Conservation (phyloP, 2,888 invertebrate genomes). For the Clusia tigrina region DNA sequence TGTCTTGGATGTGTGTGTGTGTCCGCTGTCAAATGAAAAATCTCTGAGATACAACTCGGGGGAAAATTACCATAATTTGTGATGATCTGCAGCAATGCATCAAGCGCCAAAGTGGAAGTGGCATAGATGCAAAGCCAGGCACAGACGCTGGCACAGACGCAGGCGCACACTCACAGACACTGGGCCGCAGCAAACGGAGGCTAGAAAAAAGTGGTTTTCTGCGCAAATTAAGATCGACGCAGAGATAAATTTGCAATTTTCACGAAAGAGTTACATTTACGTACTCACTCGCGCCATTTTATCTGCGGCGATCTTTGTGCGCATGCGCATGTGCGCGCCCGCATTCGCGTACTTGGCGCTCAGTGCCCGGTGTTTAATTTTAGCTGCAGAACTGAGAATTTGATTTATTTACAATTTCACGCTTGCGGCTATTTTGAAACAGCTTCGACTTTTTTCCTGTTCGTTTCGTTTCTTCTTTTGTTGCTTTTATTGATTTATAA, state of each 20-base stretch:
- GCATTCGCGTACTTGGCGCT: too few species aligned
- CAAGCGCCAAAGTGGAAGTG: conserved; percentile 9
- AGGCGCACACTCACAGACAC: neutral
- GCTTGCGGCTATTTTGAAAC: neutral
- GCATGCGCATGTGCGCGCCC: conserved; percentile 2
- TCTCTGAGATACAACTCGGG: neutral
- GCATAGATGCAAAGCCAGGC: neutral
- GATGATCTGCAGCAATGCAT: conserved; percentile 24
- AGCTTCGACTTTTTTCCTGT: neutral
- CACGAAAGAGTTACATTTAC: neutral
- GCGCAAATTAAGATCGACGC: neutral
- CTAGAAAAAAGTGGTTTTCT: neutral
- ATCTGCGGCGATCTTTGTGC: neutral
- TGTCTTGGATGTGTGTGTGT: neutral
- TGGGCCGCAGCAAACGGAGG: neutral
- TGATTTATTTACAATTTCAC: conserved; percentile 9
- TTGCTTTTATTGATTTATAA: neutral
- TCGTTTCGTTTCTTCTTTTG: neutral
- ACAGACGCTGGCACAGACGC: neutral
- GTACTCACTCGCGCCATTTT: neutral
- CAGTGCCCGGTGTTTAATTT: too few species aligned
- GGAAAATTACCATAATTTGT: conserved; percentile 27
- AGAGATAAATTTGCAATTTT: neutral
- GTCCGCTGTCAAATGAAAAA: neutral
- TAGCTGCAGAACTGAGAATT: too few species aligned